Conservation (phyloP, 2,888 invertebrate genomes). For the Mantis religiosa region DNA sequence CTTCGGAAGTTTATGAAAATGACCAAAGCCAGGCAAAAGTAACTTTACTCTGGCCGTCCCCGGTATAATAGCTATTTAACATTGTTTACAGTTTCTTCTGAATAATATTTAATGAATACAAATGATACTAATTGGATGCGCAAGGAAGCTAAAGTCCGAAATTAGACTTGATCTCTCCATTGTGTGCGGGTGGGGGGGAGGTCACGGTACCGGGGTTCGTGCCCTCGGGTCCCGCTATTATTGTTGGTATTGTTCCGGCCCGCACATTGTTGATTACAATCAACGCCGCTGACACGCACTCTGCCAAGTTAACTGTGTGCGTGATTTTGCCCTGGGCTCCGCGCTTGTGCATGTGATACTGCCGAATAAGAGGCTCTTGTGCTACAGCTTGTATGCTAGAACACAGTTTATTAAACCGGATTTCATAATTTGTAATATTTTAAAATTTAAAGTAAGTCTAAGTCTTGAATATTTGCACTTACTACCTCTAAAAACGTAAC, state of each 20-base stretch:
- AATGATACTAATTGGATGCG: constrained; percentile 4
- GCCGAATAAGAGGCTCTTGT: no score
- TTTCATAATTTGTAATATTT: no score
- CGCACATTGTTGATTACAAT: constrained; percentile 8
- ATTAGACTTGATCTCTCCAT: constrained; percentile 8
- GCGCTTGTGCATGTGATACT: not conserved
- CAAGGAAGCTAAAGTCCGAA: not conserved
- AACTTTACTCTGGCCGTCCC: not conserved
- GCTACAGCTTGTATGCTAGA: no score
- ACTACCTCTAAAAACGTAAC: no score
- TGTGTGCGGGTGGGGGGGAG: not conserved
- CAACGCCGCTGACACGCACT: not conserved
- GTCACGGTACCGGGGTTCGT: constrained; percentile 1
- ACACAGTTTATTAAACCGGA: no score
- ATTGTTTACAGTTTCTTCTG: not conserved
- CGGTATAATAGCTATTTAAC: constrained; percentile 5
- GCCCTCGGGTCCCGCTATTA: constrained; percentile 2
- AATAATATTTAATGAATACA: constrained; percentile 14
- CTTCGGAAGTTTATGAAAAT: no score
- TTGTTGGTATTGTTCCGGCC: constrained; percentile 9
- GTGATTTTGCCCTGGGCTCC: not conserved
- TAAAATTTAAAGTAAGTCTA: no score
- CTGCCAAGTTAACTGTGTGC: not conserved
- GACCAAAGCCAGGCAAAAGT: not conserved
- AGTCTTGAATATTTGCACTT: no score